Base-by-base conservation (phyloP, 1,140 invertebrate species). In the Gonatopus flavifemur region DNA sequence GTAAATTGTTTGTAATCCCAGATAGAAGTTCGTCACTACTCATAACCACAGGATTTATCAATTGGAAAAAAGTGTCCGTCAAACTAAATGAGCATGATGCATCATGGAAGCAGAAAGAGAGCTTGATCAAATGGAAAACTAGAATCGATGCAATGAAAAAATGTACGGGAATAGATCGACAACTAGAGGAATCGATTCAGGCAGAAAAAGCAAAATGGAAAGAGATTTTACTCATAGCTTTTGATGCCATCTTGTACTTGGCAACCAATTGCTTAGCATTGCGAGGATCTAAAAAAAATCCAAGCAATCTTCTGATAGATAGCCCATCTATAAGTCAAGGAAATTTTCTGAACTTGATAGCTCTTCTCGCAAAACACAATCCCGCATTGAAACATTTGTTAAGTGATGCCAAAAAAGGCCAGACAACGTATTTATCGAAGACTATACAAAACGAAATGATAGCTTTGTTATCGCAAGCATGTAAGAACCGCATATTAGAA, bases 321-420 rank as follows among this genome's bases (percentile, higher is more conserved):
- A n/a, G n/a, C n/a, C n/a, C n/a, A n/a, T n/a, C n/a, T n/a, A n/a
- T n/a, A n/a, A n/a, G 46, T 25, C 64, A 68, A 55, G 66, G 58
- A 19, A 68, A 66, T 44, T 66, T 56, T 46, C 40, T 66, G 32
- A 59, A 56, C n/a, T 45, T 60, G 9, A 31, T 66, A 10, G 58
- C 66, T 58, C 38, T 57, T 9, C 5, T 33, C 5, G 6, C 32
- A 5, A 13, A 33, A 13, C 15, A n/a, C 13, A 15, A 33, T 33
- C 7, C 32, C 5, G 10, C 15, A n/a, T 13, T 33, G 32, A 33
- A n/a, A 13, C 6, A 33, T 8, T 4, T 8, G 5, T 13, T 52
- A 28, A 40, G 19, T 2, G 19, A 48, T 9, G 3, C 37, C 12
- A 28, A 49, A 8, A 36, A 19, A 28, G 54, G 39, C n/a, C 32